A percentile compares a stretch with the other conserved stretches of the same genome.
These are phyloP conservation scores for Stictocephala bisonia DNA, from an alignment of 2,888 invertebrate genomes.

Conservation along the genomic window DNA sequence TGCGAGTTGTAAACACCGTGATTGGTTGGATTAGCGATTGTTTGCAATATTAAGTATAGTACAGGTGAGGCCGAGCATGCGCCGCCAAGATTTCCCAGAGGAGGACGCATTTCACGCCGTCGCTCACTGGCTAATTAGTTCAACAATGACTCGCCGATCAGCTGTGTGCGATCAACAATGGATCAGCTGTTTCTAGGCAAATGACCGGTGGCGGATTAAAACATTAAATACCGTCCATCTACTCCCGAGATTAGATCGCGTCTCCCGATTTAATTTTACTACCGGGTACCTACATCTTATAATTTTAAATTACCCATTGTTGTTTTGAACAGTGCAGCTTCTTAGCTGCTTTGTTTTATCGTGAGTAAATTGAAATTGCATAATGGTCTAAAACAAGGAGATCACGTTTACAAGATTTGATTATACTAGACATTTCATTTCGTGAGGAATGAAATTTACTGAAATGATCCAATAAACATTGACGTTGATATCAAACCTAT, in stretches of 20 bases:
- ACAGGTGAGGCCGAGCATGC: background rate
- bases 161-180: background rate
- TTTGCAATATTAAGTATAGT: constrained; percentile 40
- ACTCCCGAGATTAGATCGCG: constrained; percentile 25
- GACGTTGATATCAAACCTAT: too few relatives aligned
- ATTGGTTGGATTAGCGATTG: constrained; percentile 39
- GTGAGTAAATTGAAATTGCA: too few relatives aligned
- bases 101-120: constrained; percentile 16
- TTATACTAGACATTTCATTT: too few relatives aligned
- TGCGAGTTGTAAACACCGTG: constrained; percentile 25
- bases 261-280: constrained; percentile 22
- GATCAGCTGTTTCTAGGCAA: constrained; percentile 22
- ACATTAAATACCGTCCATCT: too few relatives aligned
- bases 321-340: too few relatives aligned
- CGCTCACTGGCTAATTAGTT: constrained; percentile 21
- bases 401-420: too few relatives aligned
- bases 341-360: too few relatives aligned
- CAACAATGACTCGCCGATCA: constrained; percentile 13
- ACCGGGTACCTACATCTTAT: background rate
- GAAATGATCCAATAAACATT: too few relatives aligned
- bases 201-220: constrained; percentile 33
- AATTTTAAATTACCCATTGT: constrained; percentile 18
- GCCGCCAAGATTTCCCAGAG: constrained; percentile 28
- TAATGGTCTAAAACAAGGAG: too few relatives aligned
- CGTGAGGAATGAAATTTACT: too few relatives aligned